Base-by-base conservation (phyloP, 2,888 invertebrate species). In the Cryptocheilus praepositus region DNA sequence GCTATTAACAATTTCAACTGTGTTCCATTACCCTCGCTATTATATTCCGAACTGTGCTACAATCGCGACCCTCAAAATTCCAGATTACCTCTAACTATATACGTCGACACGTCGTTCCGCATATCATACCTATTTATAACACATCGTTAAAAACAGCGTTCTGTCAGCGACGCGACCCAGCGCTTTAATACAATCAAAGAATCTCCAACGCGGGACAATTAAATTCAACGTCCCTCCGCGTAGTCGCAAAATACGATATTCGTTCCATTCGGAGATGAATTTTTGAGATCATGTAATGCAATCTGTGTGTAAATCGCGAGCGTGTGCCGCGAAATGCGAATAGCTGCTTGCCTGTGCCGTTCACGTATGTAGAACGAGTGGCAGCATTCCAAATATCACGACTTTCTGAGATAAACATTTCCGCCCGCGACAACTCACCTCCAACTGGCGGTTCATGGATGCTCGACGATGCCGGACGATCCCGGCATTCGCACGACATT, bases 381-480 rank as follows among this genome's bases (percentile, higher is more conserved):
- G 86, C 86, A 85, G 79, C 76, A 80, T 85, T 86, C 86, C 86
- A 86, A 86, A 84, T 85, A 81, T 84, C 80, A 74, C 81, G 73
- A 79, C 77, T 81, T 80, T 73, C 70, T 64, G 71, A 79, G 79
- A 85, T 83, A 86, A 85, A 86, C 83, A 85, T 83, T 86, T 84
- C 83, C 81, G 80, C 73, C 70, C 64, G 77, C 16, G 75, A 75
- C 49, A 49, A 11, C 8, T 7, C 36, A 74, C 74, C 75, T 63
- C 66, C 80, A 72, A 61, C 60, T 53, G 43, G 60, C 57, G 55
- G 63, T 64, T 74, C 75, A 73, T 71, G 63, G 73, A 79, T 74
- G 71, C 69, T 64, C 57, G 67, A 73, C 62, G 67, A 64, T 28
- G 59, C 18, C 63, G 56, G 67, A 64, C 67, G 67, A 61, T 66